Evolutionary conservation across 2,797 vertebrate genomes (phyloP).

Genomic region (Chiroxiphia lanceolata): DNA sequence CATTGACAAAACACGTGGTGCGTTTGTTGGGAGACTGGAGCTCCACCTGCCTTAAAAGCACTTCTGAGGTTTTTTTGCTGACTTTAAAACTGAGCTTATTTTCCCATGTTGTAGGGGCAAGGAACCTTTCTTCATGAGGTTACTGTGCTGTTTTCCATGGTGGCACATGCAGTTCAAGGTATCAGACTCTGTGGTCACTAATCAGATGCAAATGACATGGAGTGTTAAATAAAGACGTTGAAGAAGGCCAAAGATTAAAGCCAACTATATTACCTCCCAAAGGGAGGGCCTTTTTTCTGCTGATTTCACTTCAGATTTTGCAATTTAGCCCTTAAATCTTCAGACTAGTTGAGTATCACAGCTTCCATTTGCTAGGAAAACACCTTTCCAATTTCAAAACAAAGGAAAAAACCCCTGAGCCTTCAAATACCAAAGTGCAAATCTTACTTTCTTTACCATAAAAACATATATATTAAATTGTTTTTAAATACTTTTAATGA

Average conservation of each 20-base stretch:
- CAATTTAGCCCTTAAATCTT: background rate
- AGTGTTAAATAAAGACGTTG: background rate
- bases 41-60: background rate
- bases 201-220: background rate
- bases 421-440: background rate
- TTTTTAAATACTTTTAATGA: background rate
- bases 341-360: background rate
- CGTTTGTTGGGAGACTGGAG: background rate
- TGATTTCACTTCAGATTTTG: background rate
- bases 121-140: background rate
- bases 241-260: background rate
- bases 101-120: background rate
- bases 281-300: background rate
- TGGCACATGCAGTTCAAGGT: background rate
- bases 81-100: background rate
- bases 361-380: background rate
- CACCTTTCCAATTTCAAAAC: background rate
- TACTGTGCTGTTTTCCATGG: background rate
- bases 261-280: background rate
- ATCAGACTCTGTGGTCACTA: background rate
- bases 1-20: rapidly evolving
- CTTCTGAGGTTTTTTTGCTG: background rate
- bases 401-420: background rate
- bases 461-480: background rate
- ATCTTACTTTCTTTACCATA: background rate